Conservation (phyloP, 2,888 invertebrate genomes). For the Prenolepis imparis region DNA sequence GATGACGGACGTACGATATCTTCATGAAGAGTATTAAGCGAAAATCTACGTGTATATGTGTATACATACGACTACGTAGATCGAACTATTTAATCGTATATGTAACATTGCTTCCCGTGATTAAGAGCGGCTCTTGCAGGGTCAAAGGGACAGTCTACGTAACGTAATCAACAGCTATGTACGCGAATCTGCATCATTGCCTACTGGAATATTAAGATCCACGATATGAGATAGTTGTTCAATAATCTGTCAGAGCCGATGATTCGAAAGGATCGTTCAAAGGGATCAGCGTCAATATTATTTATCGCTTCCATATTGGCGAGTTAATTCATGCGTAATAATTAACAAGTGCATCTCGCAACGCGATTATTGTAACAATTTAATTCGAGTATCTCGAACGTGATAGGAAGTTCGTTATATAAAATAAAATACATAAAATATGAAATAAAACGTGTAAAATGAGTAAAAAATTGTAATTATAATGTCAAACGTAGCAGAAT, state of each 20-base stretch:
- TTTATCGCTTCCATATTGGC: not conserved
- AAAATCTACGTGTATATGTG: not conserved
- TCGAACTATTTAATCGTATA: conserved; percentile 59
- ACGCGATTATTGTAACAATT: conserved; percentile 5
- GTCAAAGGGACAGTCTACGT: conserved; percentile 57
- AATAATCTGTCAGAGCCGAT: conserved; percentile 33
- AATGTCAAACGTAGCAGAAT: conserved; percentile 7
- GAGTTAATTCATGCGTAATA: not conserved
- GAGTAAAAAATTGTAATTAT: conserved; percentile 14
- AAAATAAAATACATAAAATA: not conserved
- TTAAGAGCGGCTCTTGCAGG: conserved; percentile 52
- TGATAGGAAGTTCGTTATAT: not conserved
- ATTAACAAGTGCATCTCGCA: not conserved
- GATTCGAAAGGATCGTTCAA: conserved; percentile 35
- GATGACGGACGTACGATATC: not conserved
- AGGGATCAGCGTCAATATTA: conserved; percentile 17
- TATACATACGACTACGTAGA: conserved; percentile 1
- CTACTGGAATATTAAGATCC: conserved; percentile 56
- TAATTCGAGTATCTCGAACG: not conserved
- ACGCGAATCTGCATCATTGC: conserved; percentile 39
- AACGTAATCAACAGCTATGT: conserved; percentile 51
- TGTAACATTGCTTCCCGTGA: conserved; percentile 52
- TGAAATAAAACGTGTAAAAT: conserved; percentile 6
- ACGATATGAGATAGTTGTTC: conserved; percentile 33
- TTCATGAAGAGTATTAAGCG: conserved; percentile 23